A percentile compares a stretch with the other conserved stretches of the same genome.
These are phyloP conservation scores for Zapornia atra DNA, from an alignment of 2,113 vertebrate species.

Conservation along the genomic window DNA sequence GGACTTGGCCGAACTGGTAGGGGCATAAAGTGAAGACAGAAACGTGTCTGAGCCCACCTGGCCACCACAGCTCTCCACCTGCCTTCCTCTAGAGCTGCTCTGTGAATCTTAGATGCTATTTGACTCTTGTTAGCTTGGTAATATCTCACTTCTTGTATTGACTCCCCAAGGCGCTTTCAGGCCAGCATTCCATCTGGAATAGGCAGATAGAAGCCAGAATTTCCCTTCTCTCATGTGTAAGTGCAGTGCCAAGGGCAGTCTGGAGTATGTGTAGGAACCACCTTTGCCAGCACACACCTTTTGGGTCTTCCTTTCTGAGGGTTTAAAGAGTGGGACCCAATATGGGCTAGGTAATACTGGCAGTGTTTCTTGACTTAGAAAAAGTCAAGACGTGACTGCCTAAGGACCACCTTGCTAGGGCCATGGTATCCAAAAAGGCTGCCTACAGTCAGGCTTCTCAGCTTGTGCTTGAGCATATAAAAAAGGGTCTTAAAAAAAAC, in stretches of 20 bases:
- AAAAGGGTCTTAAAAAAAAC: background rate
- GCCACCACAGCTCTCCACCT: background rate
- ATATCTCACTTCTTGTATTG: background rate
- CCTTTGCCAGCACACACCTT: background rate
- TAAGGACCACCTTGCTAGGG: background rate
- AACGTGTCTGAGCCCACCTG: background rate
- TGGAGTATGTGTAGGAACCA: background rate
- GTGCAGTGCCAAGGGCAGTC: too few species aligned
- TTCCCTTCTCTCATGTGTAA: background rate
- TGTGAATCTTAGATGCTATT: background rate
- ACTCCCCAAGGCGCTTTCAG: background rate
- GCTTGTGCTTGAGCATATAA: background rate
- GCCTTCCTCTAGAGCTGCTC: rapidly evolving
- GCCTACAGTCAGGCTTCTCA: background rate
- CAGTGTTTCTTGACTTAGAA: background rate
- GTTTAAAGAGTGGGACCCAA: background rate
- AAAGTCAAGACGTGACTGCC: background rate
- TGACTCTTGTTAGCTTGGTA: background rate
- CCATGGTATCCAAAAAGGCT: background rate
- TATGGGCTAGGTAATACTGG: background rate
- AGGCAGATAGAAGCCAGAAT: background rate
- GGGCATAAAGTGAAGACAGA: background rate
- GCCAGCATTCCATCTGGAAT: background rate
- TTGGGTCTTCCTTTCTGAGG: background rate
- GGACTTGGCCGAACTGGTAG: background rate